phyloP scores from a whole-genome alignment of 2,888 invertebrate species.

The Acanthacorydalis orientalis region DNA sequence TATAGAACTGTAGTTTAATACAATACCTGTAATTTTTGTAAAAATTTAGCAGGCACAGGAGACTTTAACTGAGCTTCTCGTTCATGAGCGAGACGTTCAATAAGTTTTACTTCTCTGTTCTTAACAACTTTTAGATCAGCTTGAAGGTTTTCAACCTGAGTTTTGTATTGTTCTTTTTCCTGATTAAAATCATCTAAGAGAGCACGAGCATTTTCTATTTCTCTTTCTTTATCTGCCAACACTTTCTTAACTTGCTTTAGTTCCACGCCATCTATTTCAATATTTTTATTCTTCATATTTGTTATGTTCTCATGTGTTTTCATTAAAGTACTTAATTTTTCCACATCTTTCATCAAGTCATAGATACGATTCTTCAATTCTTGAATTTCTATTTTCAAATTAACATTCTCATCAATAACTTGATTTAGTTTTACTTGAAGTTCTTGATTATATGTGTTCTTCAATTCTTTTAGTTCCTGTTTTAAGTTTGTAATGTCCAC shows the following conservation, averaged over 20 bases:
- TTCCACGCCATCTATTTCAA: neutral
- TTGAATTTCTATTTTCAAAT: neutral
- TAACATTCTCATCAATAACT: conserved; percentile 1
- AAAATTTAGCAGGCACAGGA: conserved; percentile 18
- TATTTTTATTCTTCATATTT: neutral
- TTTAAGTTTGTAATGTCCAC: neutral
- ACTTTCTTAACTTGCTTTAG: neutral
- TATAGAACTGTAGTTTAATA: neutral
- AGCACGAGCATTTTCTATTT: neutral
- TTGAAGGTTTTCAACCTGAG: conserved; percentile 26
- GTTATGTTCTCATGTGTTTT: neutral
- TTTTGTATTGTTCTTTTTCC: conserved; percentile 26
- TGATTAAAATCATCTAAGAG: conserved; percentile 30
- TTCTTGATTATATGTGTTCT: neutral
- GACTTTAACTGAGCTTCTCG: conserved; percentile 10
- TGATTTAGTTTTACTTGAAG: neutral
- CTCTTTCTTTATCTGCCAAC: neutral
- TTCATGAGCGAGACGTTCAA: conserved; percentile 14
- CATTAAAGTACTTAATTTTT: neutral
- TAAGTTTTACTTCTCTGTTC: conserved; percentile 22
- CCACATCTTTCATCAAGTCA: neutral
- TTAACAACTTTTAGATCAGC: conserved; percentile 20
- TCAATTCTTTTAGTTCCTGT: neutral
- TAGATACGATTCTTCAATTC: conserved; percentile 1
- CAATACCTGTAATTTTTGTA: conserved; percentile 23